Evolutionary conservation across 2,888 invertebrate genomes (phyloP).

Genomic region (Drosophila neonasuta): DNA sequence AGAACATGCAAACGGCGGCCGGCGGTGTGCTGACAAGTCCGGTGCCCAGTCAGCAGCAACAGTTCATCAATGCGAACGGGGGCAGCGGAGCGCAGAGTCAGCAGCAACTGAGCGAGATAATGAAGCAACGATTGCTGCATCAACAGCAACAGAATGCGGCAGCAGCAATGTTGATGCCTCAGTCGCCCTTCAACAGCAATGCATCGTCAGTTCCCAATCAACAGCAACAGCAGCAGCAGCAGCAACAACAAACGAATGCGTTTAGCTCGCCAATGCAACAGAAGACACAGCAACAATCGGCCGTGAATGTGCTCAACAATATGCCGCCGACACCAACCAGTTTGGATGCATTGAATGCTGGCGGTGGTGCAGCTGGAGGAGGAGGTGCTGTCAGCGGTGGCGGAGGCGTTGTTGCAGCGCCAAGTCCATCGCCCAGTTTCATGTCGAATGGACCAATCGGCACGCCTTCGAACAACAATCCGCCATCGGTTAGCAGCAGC

Average conservation of each 20-base stretch:
- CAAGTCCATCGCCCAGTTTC: conserved; percentile 83
- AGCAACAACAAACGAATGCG: conserved; percentile 79
- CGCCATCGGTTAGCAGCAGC: conserved; percentile 85
- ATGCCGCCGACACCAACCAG: conserved; percentile 84
- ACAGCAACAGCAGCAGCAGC: conserved; percentile 74
- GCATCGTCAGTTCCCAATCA: conserved; percentile 53
- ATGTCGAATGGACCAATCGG: conserved; percentile 83
- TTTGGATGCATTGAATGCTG: conserved; percentile 81
- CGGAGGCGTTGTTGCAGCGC: conserved; percentile 79
- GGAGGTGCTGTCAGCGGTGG: conserved; percentile 34
- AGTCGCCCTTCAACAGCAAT: conserved; percentile 76
- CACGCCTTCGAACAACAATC: conserved; percentile 83
- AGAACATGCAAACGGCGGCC: conserved; percentile 82
- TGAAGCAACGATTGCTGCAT: conserved; percentile 84
- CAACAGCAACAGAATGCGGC: conserved; percentile 80
- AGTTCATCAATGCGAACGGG: conserved; percentile 84
- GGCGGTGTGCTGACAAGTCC: conserved; percentile 77
- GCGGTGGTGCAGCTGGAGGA: conserved; percentile 42
- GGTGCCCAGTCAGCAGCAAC: conserved; percentile 78
- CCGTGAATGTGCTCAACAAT: conserved; percentile 61
- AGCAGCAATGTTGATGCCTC: conserved; percentile 80
- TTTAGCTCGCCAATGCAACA: conserved; percentile 47
- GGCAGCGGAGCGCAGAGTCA: conserved; percentile 80
- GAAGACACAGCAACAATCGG: conserved; percentile 68
- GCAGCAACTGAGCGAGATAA: conserved; percentile 84